phyloP scores from a whole-genome alignment of 1,140 invertebrate species.

The Temnothorax nylanderi region DNA sequence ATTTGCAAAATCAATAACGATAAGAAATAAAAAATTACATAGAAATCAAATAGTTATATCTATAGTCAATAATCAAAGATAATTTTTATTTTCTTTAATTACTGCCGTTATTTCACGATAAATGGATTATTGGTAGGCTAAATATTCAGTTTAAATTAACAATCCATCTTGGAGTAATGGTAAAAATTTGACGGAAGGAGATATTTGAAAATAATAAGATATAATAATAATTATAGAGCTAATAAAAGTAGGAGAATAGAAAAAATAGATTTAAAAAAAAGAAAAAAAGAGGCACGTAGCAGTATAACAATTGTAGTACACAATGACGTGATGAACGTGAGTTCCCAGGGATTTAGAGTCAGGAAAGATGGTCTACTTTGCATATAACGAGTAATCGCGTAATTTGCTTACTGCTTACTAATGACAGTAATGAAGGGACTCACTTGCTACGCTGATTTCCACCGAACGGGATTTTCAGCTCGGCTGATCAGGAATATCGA shows the following conservation, averaged over 20 bases:
- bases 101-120: not conserved
- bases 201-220: not conserved
- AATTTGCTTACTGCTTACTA: conserved; percentile 48
- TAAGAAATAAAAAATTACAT: not conserved
- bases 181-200: not conserved
- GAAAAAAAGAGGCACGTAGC: not conserved
- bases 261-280: not conserved
- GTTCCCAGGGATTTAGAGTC: conserved; percentile 54
- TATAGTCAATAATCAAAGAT: not conserved
- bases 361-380: conserved; percentile 42
- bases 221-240: not conserved
- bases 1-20: not conserved
- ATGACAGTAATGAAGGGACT: conserved; percentile 8
- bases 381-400: conserved; percentile 45
- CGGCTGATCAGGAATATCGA: not conserved
- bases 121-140: not conserved
- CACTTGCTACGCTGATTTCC: not conserved
- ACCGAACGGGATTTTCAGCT: not conserved
- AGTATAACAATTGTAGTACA: conserved; percentile 54
- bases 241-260: not conserved
- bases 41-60: not conserved
- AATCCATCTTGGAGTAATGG: not conserved
- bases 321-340: conserved; percentile 42
- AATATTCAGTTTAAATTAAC: not conserved
- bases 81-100: not conserved